Conservation (phyloP, 2,113 vertebrate species). For the Malurus alboscapulatus region DNA sequence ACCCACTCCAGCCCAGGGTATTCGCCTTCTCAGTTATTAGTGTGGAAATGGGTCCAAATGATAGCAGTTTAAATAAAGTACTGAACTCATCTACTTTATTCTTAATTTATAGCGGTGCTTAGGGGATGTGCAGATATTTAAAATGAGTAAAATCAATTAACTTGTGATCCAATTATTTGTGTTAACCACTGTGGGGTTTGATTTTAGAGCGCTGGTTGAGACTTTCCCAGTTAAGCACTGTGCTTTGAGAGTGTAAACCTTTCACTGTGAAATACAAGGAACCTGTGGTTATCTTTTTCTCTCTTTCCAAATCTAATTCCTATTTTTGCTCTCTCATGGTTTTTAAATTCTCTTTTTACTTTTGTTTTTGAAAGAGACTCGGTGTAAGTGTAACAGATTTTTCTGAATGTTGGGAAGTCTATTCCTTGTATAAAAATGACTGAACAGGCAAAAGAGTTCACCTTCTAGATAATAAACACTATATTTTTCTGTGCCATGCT, state of each 20-base stretch:
- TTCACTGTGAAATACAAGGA: not conserved
- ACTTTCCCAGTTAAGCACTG: not conserved
- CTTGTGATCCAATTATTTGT: slow-evolving; percentile 61
- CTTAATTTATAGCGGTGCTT: slow-evolving; percentile 58
- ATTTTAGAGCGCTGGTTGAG: slow-evolving; percentile 24
- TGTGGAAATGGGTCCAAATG: slow-evolving; percentile 17
- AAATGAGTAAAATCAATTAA: slow-evolving; percentile 70
- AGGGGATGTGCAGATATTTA: slow-evolving; percentile 63
- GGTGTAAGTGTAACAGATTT: not conserved
- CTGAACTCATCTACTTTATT: slow-evolving; percentile 57
- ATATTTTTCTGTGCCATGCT: not conserved
- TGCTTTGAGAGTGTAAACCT: slow-evolving; percentile 9
- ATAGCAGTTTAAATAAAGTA: slow-evolving; percentile 65
- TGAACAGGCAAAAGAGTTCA: not conserved
- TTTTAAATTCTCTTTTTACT: not conserved
- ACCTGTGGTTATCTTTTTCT: not conserved
- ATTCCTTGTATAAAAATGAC: not conserved
- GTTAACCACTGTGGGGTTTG: slow-evolving; percentile 30
- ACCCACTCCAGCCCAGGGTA: not conserved
- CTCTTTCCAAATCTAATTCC: not conserved
- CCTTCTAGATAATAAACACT: not conserved
- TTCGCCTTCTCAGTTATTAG: not conserved
- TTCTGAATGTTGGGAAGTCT: not conserved
- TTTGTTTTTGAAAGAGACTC: not conserved
- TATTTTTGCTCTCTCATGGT: not conserved